Conservation (phyloP, 2,888 invertebrate genomes). For the Pecten maximus region DNA sequence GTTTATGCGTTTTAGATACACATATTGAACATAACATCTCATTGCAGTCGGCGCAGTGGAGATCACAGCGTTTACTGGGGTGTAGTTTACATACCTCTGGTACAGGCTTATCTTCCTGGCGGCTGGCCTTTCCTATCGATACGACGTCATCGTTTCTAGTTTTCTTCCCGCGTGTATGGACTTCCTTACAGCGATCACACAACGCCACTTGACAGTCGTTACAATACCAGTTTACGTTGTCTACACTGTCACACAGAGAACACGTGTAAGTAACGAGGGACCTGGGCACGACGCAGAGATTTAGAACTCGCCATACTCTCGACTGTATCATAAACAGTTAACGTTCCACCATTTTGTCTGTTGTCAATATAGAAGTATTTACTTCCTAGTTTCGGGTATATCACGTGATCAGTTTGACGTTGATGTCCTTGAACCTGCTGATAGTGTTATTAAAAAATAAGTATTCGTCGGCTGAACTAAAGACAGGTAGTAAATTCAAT, state of each 20-base stretch:
- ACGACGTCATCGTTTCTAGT: neutral
- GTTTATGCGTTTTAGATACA: neutral
- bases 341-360: no score
- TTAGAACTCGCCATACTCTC: neutral
- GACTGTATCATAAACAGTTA: no score
- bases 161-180: neutral
- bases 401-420: no score
- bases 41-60: neutral
- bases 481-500: no score
- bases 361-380: no score
- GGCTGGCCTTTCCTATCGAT: neutral
- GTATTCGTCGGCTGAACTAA: no score
- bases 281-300: neutral
- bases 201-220: neutral
- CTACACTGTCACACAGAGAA: neutral
- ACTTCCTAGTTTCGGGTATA: no score
- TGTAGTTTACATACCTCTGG: constrained; percentile 21
- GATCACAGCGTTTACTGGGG: neutral
- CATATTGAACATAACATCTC: neutral
- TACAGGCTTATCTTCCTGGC: neutral
- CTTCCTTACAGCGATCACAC: neutral
- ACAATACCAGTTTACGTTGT: neutral
- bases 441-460: no score
- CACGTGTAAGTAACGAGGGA: neutral
- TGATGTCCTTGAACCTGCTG: no score